A percentile compares a stretch with the other conserved stretches of the same genome.
Evolutionary conservation across 2,888 invertebrate genomes (phyloP).

Genomic region (Ochropleura plecta): DNA sequence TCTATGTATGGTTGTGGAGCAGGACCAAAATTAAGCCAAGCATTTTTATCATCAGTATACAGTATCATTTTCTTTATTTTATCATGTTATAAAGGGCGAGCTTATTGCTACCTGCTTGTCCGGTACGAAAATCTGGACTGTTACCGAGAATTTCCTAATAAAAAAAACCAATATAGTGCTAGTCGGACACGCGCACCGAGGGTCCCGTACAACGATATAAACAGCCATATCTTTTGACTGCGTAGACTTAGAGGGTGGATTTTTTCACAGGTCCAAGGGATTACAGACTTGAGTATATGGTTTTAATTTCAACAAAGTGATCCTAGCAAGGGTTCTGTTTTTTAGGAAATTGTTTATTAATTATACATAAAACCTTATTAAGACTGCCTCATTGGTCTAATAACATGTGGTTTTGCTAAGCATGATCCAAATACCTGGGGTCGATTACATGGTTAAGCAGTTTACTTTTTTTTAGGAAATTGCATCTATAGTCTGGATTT

Average conservation of each 20-base stretch:
- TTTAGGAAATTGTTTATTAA: not conserved
- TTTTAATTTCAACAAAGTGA: too few species aligned
- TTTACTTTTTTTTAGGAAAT: not conserved
- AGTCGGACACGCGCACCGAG: too few species aligned
- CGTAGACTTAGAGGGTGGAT: too few species aligned
- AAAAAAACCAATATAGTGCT: not conserved
- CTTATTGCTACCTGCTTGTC: not conserved
- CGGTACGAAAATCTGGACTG: not conserved
- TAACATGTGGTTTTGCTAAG: not conserved
- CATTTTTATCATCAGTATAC: too few species aligned
- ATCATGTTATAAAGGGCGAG: not conserved
- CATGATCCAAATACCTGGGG: not conserved
- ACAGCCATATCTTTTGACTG: too few species aligned
- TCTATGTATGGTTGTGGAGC: too few species aligned
- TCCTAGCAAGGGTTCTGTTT: too few species aligned
- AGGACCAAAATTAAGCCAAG: too few species aligned
- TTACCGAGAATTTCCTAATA: not conserved
- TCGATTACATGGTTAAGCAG: not conserved
- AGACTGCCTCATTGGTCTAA: not conserved
- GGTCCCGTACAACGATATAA: too few species aligned
- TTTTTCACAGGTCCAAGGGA: too few species aligned
- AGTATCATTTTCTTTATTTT: too few species aligned
- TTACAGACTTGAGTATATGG: too few species aligned
- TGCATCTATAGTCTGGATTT: not conserved
- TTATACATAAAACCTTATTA: not conserved